Conservation (phyloP, 2,113 vertebrate species). For the Coreoperca whiteheadi region DNA sequence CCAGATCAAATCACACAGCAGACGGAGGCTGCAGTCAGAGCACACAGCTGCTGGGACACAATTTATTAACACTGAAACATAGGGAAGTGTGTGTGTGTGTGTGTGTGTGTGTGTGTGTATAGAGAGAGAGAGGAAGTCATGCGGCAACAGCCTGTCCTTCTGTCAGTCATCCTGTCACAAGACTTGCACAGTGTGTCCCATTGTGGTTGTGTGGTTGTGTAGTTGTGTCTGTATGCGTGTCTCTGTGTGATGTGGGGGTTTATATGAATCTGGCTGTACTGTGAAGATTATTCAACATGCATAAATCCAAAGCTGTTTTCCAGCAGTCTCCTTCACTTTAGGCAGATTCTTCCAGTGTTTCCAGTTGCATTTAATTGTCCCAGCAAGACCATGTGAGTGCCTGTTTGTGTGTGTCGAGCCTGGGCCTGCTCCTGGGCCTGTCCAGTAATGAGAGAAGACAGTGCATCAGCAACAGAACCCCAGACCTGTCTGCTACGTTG, state of each 20-base stretch:
- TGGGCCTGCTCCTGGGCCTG: constrained; percentile 74
- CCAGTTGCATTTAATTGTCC: constrained; percentile 70
- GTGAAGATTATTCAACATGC: constrained; percentile 49
- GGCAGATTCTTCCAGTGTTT: constrained; percentile 74
- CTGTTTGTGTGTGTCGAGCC: constrained; percentile 37
- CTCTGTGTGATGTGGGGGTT: constrained; percentile 3
- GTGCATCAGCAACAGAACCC: constrained; percentile 76
- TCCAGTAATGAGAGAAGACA: constrained; percentile 78
- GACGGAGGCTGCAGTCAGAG: constrained; percentile 58
- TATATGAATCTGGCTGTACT: constrained; percentile 25
- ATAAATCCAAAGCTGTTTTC: constrained; percentile 45
- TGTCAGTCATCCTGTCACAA: constrained; percentile 82
- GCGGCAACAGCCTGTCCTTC: constrained; percentile 68
- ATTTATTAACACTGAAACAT: constrained; percentile 72
- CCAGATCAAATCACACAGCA: constrained; percentile 63
- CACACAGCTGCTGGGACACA: constrained; percentile 68
- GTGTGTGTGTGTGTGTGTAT: constrained; percentile 38
- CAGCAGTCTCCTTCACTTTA: constrained; percentile 68
- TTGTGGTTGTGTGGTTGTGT: constrained; percentile 43
- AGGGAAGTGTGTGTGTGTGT: constrained; percentile 63
- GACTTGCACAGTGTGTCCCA: constrained; percentile 65
- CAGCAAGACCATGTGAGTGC: constrained; percentile 30
- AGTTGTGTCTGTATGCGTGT: neutral
- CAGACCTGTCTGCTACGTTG: constrained; percentile 73
- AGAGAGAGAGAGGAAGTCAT: constrained; percentile 68